Conservation (phyloP, 2,888 invertebrate genomes). For the Ganaspis brasiliensis region DNA sequence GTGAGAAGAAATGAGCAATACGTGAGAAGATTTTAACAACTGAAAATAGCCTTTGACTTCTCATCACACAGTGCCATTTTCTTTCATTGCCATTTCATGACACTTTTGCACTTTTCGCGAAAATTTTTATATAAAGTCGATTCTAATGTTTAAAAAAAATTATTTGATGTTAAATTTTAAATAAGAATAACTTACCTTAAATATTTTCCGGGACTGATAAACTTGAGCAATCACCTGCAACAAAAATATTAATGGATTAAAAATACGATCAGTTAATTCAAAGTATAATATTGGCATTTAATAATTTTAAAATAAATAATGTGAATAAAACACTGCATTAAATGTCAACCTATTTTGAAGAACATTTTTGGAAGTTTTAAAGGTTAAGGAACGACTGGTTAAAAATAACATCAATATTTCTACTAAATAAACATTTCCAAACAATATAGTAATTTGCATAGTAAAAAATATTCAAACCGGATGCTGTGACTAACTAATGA, state of each 20-base stretch:
- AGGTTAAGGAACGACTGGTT: no score
- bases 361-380: no score
- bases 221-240: background rate
- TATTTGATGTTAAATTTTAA: background rate
- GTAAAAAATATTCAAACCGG: conserved; percentile 44
- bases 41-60: background rate
- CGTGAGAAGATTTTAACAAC: conserved; percentile 19
- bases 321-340: no score
- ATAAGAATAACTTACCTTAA: background rate
- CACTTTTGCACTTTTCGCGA: background rate
- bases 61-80: conserved; percentile 17
- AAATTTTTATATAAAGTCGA: background rate
- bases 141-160: no score
- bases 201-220: background rate
- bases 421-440: background rate
- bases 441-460: conserved; percentile 6
- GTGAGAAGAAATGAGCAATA: conserved; percentile 15
- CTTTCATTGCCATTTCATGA: conserved; percentile 15
- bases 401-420: no score
- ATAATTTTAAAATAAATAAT: no score
- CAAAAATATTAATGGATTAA: no score
- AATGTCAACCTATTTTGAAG: no score
- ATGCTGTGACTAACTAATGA: conserved; percentile 46
- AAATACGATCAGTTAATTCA: no score
- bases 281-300: no score